These are phyloP conservation scores for Mylabris sibirica DNA, from an alignment of 2,888 invertebrate species.

Conservation along the genomic window DNA sequence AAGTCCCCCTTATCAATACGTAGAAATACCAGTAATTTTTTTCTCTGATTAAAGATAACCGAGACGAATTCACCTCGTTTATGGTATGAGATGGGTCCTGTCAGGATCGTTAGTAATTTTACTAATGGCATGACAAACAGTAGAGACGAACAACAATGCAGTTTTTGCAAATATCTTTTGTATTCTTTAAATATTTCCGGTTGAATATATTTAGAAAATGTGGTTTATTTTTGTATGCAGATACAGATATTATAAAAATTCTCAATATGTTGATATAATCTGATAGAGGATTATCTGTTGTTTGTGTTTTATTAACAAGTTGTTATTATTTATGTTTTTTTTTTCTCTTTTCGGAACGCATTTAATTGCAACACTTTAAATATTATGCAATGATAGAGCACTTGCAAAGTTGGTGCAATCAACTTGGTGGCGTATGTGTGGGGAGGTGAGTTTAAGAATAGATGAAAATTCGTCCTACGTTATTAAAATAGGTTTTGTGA, in stretches of 20 bases:
- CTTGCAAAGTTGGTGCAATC: conserved; percentile 9
- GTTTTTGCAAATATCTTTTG: neutral
- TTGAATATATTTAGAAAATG: conserved; percentile 8
- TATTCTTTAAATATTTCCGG: conserved; percentile 6
- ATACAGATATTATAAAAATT: neutral
- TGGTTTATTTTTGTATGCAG: neutral
- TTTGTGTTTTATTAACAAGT: neutral
- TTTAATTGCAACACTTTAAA: neutral
- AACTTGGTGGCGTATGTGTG: conserved; percentile 3
- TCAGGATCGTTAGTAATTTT: conserved; percentile 2
- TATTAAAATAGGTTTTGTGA: conserved; percentile 2
- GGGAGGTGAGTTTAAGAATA: conserved; percentile 10
- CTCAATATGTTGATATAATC: conserved; percentile 1
- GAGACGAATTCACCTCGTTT: neutral
- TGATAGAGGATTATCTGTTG: neutral
- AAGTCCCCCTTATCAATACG: neutral
- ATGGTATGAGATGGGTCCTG: neutral
- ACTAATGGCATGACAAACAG: neutral
- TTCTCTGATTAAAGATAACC: neutral
- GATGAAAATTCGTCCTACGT: conserved; percentile 15
- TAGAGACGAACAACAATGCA: neutral
- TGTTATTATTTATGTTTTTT: neutral
- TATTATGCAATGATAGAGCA: neutral
- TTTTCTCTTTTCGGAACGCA: neutral
- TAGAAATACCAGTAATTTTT: neutral